Base-by-base conservation (phyloP, 1,140 invertebrate species). In the Euwallacea fornicatus region DNA sequence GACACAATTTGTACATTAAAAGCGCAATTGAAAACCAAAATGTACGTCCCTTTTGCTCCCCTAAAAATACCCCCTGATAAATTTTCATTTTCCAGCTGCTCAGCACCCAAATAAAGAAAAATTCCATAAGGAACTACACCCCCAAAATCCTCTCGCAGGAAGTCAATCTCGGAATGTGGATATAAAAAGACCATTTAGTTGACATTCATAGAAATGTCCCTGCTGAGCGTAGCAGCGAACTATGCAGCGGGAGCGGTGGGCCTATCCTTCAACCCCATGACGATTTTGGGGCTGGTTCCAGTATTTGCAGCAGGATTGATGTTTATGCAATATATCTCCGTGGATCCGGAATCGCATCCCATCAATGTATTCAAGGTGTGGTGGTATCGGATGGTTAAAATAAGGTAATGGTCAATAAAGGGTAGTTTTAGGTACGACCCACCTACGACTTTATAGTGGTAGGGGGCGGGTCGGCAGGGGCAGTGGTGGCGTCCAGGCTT, bases 391-490 rank as follows among this genome's bases (percentile, higher is more conserved):
- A 33, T 1, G 21, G 4, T 33, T 33, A 33, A 33, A 33, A 4
- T 33, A 33, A 33, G 1, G 21, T 33, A 33, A 33, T 33, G 21
- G 21, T 33, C 1, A 33, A 33, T 33, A 33, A 33, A 33, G 21
- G 21, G 3, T 64, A 16, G 71, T 84, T 81, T 33, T 84, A 93
- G 91, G 79, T 93, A 69, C 79, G 88, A 74, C 85, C 86, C 64
- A 88, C 89, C 77, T 94, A 94, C 83, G 92, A 93, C 79, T 94
- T 93, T 76, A 87, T 93, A 76, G 87, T 94, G 76, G 87, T 98
- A 46, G 96, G 96, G n/a, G 95, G 91, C 6, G 93, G 93, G 3
- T 95, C 93, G 2, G 94, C 95, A 0, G 96, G 96, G 15, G 93
- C 93, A 6, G 95, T 97, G n/a, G 83, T 98, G 42, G 95, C 95